phyloP scores from a whole-genome alignment of 2,888 invertebrate species.

The Cephus pygmeus region DNA sequence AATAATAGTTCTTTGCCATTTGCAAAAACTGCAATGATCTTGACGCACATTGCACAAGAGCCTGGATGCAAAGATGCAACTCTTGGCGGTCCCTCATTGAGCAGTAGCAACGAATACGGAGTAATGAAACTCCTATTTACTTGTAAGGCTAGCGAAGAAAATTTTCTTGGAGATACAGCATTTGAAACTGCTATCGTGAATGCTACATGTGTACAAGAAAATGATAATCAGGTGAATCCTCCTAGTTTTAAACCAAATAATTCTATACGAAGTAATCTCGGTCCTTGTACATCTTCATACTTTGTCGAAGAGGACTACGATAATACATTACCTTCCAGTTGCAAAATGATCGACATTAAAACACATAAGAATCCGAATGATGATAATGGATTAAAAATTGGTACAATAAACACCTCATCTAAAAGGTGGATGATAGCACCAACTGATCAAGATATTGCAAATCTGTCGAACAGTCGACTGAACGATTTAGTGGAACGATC shows the following conservation, averaged over 20 bases:
- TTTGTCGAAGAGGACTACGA: neutral
- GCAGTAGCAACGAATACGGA: neutral
- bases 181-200: neutral
- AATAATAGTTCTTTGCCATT: neutral
- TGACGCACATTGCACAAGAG: neutral
- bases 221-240: neutral
- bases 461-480: slow-evolving; percentile 14
- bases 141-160: neutral
- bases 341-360: neutral
- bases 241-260: neutral
- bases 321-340: neutral
- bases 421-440: neutral
- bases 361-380: neutral
- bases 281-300: neutral
- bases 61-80: neutral
- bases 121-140: neutral
- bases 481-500: slow-evolving; percentile 58
- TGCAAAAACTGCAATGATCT: neutral
- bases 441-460: neutral
- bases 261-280: neutral
- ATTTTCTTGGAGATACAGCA: neutral
- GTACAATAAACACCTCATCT: neutral
- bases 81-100: neutral
- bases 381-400: neutral
- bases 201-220: neutral